A percentile compares a stretch with the other conserved stretches of the same genome.
These are phyloP conservation scores for Drosophila nr. medialis DNA, from an alignment of 2,888 invertebrate species.

Conservation along the genomic window DNA sequence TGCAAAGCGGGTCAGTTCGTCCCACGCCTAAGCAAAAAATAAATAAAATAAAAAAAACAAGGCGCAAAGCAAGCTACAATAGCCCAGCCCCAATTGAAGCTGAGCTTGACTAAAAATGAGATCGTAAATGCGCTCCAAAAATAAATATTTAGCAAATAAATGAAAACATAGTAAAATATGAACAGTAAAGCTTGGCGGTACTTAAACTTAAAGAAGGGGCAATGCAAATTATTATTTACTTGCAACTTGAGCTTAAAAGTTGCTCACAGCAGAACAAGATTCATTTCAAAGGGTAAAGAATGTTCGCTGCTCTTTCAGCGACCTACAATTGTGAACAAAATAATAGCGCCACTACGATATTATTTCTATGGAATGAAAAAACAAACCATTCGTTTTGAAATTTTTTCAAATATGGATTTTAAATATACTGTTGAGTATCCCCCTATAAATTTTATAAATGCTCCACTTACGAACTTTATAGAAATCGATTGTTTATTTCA, in stretches of 20 bases:
- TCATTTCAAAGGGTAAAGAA: constrained; percentile 18
- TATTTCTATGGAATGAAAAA: background rate
- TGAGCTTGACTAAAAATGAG: background rate
- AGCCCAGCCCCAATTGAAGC: constrained; percentile 14
- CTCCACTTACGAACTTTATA: background rate
- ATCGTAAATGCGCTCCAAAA: constrained; percentile 34
- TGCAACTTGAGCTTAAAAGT: background rate
- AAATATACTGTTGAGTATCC: background rate
- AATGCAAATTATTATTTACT: background rate
- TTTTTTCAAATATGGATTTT: background rate
- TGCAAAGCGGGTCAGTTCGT: constrained; percentile 30
- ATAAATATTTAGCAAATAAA: constrained; percentile 8
- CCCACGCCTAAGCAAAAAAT: constrained; percentile 20
- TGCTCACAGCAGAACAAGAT: background rate
- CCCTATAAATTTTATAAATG: background rate
- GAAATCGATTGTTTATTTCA: background rate
- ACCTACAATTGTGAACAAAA: background rate
- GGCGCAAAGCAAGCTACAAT: constrained; percentile 3
- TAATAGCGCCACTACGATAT: background rate
- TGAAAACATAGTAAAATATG: background rate
- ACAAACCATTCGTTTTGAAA: background rate
- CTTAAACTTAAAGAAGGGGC: background rate
- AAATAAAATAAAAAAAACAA: background rate
- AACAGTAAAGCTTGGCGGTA: background rate
- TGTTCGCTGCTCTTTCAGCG: constrained; percentile 13